phyloP scores from a whole-genome alignment of 2,113 vertebrate genomes.

The Lutjanus erythropterus region DNA sequence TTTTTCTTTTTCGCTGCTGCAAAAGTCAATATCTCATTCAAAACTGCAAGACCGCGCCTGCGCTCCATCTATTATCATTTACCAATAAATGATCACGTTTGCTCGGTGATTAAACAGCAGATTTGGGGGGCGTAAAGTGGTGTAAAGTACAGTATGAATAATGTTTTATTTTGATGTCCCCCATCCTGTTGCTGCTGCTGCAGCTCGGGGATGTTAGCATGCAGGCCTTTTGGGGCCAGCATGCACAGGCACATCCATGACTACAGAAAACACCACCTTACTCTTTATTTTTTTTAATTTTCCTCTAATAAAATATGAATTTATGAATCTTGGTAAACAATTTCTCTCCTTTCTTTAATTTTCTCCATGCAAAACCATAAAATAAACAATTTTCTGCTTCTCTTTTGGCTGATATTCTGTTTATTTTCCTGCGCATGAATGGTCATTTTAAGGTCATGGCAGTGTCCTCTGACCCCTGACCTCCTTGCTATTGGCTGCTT shows the following conservation, averaged over 20 bases:
- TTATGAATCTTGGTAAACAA: constrained; percentile 48
- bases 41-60: constrained; percentile 26
- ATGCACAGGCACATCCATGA: constrained; percentile 38
- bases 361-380: constrained; percentile 1
- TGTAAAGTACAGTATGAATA: constrained; percentile 35
- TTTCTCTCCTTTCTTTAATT: neutral
- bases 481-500: constrained; percentile 35
- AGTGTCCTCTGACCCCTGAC: constrained; percentile 59
- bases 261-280: constrained; percentile 25
- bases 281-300: constrained; percentile 6
- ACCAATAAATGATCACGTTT: constrained; percentile 67
- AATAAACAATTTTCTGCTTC: neutral
- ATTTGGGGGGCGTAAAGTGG: constrained; percentile 27
- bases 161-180: constrained; percentile 17
- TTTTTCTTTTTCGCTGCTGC: constrained; percentile 22
- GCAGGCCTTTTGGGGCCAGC: constrained; percentile 18
- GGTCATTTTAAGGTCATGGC: constrained; percentile 56
- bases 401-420: constrained; percentile 1
- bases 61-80: constrained; percentile 66
- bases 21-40: constrained; percentile 70
- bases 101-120: constrained; percentile 69
- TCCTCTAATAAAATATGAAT: constrained; percentile 61
- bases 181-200: constrained; percentile 27
- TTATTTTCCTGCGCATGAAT: constrained; percentile 25
- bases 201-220: neutral